Percentiles rank a stretch among this genome's conserved stretches.
Evolutionary conservation across 2,113 vertebrate genomes (phyloP).

Genomic region (Natator depressus): DNA sequence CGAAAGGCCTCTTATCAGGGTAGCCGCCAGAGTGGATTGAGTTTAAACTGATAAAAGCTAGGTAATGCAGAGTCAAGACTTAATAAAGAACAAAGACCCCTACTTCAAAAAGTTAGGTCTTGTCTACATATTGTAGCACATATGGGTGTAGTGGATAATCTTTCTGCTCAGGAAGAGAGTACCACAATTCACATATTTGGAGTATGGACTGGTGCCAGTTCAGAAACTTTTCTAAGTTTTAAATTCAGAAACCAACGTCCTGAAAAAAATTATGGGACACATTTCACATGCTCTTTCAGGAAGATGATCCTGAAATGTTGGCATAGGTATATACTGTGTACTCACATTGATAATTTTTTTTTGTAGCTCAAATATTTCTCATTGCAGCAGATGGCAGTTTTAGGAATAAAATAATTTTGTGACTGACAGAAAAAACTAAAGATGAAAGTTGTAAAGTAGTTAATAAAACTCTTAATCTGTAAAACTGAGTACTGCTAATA

Average conservation of each 20-base stretch:
- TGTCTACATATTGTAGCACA: neutral
- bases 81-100: neutral
- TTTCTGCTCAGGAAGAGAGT: neutral
- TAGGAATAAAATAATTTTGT: neutral
- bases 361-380: neutral
- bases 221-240: neutral
- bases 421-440: neutral
- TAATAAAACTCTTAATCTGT: neutral
- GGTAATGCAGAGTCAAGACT: neutral
- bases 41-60: conserved; percentile 9
- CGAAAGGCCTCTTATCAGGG: conserved; percentile 8
- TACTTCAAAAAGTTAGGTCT: neutral
- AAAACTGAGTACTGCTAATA: neutral
- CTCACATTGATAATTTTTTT: neutral
- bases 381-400: neutral
- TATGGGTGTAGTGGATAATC: neutral
- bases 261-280: neutral
- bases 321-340: neutral
- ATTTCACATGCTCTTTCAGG: neutral
- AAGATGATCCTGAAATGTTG: neutral
- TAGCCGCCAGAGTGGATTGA: neutral
- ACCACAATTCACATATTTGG: neutral
- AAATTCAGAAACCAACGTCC: neutral
- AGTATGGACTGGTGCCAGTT: neutral
- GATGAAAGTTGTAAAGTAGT: neutral